Evolutionary conservation across 2,797 vertebrate genomes (phyloP).

Genomic region (Carapus acus): DNA sequence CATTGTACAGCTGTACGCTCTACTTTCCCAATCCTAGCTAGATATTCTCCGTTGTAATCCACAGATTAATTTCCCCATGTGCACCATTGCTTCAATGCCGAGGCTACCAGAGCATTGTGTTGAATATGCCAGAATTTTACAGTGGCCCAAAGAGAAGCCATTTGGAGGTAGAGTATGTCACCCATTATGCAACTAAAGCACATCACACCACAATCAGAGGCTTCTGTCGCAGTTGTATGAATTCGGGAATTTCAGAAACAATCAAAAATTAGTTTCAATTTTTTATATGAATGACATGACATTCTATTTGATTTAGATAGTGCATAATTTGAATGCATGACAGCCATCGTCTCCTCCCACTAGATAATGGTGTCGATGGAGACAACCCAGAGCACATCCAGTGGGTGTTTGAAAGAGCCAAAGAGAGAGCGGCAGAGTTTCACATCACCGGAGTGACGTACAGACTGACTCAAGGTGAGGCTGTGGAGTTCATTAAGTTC

Average conservation of each 20-base stretch:
- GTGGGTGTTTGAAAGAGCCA: slow-evolving; percentile 89
- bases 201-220: too few species aligned
- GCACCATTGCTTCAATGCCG: slow-evolving; percentile 97
- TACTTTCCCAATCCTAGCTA: too few species aligned
- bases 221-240: too few species aligned
- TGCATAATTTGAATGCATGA: background rate
- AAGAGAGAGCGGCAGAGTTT: slow-evolving; percentile 88
- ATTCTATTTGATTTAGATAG: too few species aligned
- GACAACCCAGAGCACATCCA: slow-evolving; percentile 95
- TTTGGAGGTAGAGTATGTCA: slow-evolving; percentile 82
- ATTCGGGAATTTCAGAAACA: too few species aligned
- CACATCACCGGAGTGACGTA: slow-evolving; percentile 91
- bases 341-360: background rate
- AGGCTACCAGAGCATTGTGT: slow-evolving; percentile 93
- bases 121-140: slow-evolving; percentile 88
- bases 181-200: too few species aligned
- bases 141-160: slow-evolving; percentile 94
- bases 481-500: slow-evolving; percentile 5
- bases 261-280: too few species aligned
- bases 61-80: slow-evolving; percentile 98
- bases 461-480: slow-evolving; percentile 91
- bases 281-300: too few species aligned
- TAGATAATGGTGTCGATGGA: slow-evolving; percentile 86
- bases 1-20: too few species aligned
- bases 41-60: slow-evolving; percentile 1